phyloP scores from a whole-genome alignment of 2,888 invertebrate species.

The Corbicula japonica region DNA sequence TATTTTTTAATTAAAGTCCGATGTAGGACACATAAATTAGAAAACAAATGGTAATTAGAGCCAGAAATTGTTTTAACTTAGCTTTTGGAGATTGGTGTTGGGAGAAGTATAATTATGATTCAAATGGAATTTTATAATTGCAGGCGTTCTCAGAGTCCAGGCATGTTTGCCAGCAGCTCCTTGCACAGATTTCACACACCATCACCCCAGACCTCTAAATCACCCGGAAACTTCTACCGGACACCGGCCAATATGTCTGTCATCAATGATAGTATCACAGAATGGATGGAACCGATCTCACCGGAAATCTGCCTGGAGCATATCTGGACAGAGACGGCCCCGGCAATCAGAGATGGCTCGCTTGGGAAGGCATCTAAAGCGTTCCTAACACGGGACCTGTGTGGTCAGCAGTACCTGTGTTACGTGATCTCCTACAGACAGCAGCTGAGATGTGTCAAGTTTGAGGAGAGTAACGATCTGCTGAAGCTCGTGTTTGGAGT shows the following conservation, averaged over 20 bases:
- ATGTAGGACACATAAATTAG: too few species aligned
- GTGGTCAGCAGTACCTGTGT: conserved; percentile 94
- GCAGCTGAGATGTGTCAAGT: conserved; percentile 89
- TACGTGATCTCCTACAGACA: conserved; percentile 90
- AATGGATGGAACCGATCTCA: conserved; percentile 90
- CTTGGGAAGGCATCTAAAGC: conserved; percentile 90
- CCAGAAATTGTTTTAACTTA: too few species aligned
- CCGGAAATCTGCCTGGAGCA: conserved; percentile 96
- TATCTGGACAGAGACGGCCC: conserved; percentile 92
- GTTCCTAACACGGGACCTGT: conserved; percentile 94
- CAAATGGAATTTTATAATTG: too few species aligned
- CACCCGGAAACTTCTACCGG: conserved; percentile 76
- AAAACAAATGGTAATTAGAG: too few species aligned
- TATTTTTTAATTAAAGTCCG: too few species aligned
- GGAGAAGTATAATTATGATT: too few species aligned
- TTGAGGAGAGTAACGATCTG: conserved; percentile 86
- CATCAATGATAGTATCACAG: conserved; percentile 77
- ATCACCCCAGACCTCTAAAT: conserved; percentile 75
- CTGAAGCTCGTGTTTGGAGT: conserved; percentile 92
- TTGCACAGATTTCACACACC: conserved; percentile 81
- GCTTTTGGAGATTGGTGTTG: too few species aligned
- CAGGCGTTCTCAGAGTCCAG: conserved; percentile 88
- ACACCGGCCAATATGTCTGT: conserved; percentile 81
- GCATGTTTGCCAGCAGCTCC: conserved; percentile 75
- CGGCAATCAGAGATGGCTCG: conserved; percentile 86